Base-by-base conservation (phyloP, 2,113 vertebrate genomes). In the Coreoperca whiteheadi region DNA sequence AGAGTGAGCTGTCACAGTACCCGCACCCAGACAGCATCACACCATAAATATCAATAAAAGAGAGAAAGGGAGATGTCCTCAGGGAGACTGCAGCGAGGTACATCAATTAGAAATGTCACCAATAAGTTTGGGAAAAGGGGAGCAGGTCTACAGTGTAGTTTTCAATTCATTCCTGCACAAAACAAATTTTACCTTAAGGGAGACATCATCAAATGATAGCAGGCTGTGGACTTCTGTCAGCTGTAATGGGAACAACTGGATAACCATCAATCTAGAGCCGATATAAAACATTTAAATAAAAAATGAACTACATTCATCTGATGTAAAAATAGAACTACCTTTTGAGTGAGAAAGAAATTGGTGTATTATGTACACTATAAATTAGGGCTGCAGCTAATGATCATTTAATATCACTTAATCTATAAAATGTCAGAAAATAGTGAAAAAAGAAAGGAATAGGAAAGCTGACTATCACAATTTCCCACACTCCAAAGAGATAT, bases 41-140 rank as follows among this genome's bases (percentile, higher is more conserved):
- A 77, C 79, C 82, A 92, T 93, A 93, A 91, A 92, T 93, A 93
- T 93, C 92, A 91, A 91, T 92, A 92, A 91, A 91, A 88, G 54
- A 90, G 87, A 90, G 77, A 80, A 82, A 86, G 83, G 65, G 74
- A 90, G 84, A 91, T 82, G 85, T 92, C 92, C 79, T 74, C 75
- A 11, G 89, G 89, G 90, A 90, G 82, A 60, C 54, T 51, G 78
- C 67, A 57, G 69, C n/a, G 57, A 87, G 87, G 83, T 82, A 87
- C 87, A 89, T 91, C 87, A 93, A 91, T 92, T 92, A 92, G 71
- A 91, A 86, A 88, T 92, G 90, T 90, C 86, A 87, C 80, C 59
- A 46, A 86, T 91, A 83, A 37, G 86, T 91, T 91, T 84, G 39
- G 72, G 57, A 39, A 76, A 82, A 82, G 39, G 67, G 56, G 51